Evolutionary conservation across 2,113 vertebrate genomes (phyloP).

Genomic region (Genyomyrus donnyi): DNA sequence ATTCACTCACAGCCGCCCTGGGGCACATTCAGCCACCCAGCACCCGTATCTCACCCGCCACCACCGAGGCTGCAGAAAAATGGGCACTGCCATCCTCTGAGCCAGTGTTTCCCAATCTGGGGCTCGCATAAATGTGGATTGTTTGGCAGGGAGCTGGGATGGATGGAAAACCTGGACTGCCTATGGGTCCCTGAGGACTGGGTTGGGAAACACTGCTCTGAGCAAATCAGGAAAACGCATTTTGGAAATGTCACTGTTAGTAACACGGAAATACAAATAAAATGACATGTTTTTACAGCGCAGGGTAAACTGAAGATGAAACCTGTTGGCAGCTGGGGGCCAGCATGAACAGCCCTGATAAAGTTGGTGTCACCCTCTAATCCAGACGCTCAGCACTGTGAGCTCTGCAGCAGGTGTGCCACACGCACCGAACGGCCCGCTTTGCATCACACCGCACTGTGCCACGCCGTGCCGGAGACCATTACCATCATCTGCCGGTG

Average conservation of each 20-base stretch:
- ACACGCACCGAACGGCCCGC: not conserved
- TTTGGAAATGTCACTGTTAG: not conserved
- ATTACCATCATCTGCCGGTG: not conserved
- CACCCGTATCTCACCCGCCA: not conserved
- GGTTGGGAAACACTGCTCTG: not conserved
- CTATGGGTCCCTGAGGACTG: not conserved
- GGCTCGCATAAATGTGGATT: not conserved
- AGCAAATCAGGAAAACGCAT: not conserved
- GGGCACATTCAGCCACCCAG: not conserved
- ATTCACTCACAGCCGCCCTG: not conserved
- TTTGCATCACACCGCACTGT: slow-evolving; percentile 24
- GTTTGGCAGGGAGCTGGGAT: not conserved
- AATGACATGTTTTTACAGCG: not conserved
- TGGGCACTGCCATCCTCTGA: not conserved
- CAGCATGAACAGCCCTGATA: slow-evolving; percentile 28
- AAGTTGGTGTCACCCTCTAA: slow-evolving; percentile 30
- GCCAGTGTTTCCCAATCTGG: not conserved
- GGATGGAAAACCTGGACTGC: not conserved
- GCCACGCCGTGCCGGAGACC: slow-evolving; percentile 18
- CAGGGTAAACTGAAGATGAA: not conserved
- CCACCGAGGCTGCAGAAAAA: not conserved
- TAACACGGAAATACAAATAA: not conserved
- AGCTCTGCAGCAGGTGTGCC: slow-evolving; percentile 19
- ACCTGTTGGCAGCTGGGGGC: slow-evolving; percentile 5
- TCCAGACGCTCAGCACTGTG: slow-evolving; percentile 24